Evolutionary conservation across 1,140 invertebrate genomes (phyloP).

Genomic region (Drosophila triauraria): DNA sequence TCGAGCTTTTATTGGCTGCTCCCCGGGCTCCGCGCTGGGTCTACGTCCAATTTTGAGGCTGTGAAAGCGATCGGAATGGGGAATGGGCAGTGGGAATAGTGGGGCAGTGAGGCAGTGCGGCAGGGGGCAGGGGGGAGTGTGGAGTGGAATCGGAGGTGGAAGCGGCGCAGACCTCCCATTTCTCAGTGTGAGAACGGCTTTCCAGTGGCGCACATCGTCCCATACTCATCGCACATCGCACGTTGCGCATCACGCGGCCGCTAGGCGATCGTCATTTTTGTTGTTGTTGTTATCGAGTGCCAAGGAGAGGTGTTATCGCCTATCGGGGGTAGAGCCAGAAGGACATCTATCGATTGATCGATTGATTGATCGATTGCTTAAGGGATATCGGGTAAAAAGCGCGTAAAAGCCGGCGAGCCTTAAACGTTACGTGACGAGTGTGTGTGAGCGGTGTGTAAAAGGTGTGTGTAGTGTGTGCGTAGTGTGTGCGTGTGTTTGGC

Average conservation of each 20-base stretch:
- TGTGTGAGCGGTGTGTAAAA: conserved; percentile 1
- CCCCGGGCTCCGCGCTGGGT: conserved; percentile 3
- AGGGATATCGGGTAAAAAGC: not conserved
- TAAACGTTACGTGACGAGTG: not conserved
- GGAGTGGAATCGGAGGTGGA: conserved; percentile 8
- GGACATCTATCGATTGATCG: not conserved
- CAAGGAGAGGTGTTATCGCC: not conserved
- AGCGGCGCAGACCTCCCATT: conserved; percentile 55
- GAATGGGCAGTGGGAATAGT: conserved; percentile 12
- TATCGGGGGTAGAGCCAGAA: not conserved
- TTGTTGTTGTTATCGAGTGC: too few species aligned
- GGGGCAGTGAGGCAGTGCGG: not conserved
- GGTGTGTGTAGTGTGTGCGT: not conserved
- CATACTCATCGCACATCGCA: conserved; percentile 12
- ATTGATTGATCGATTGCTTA: too few species aligned
- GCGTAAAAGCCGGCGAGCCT: not conserved
- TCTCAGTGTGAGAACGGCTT: conserved; percentile 72
- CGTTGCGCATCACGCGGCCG: conserved; percentile 11
- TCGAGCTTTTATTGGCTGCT: conserved; percentile 54
- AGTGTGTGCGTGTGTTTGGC: not conserved
- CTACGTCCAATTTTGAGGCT: conserved; percentile 12
- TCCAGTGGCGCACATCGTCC: conserved; percentile 62
- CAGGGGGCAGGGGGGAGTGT: not conserved
- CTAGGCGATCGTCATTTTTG: not conserved
- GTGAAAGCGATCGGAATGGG: conserved; percentile 32